phyloP scores from a whole-genome alignment of 1,140 invertebrate species.

The Calephelis virginiensis region DNA sequence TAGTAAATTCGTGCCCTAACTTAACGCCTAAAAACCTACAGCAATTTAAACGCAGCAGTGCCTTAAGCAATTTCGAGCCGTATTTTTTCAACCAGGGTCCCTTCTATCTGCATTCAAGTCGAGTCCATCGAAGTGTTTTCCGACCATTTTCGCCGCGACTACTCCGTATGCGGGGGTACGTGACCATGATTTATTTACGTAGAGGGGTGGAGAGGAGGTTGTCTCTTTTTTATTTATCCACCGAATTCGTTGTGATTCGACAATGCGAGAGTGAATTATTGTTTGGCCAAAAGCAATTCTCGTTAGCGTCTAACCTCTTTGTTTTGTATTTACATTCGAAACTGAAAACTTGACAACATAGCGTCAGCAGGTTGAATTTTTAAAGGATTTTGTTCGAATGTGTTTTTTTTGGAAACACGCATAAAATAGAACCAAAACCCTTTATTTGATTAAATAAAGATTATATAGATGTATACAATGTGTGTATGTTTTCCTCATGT shows the following conservation, averaged over 20 bases:
- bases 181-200: conserved; percentile 60
- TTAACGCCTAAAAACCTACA: too few species aligned
- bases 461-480: neutral
- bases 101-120: conserved; percentile 51
- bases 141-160: conserved; percentile 52
- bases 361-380: neutral
- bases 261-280: conserved; percentile 36
- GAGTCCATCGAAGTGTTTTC: conserved; percentile 56
- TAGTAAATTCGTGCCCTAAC: too few species aligned
- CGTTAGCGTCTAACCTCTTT: conserved; percentile 16
- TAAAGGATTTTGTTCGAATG: neutral
- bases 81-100: conserved; percentile 24
- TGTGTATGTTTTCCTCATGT: too few species aligned
- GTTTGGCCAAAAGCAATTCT: conserved; percentile 25
- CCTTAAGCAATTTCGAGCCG: conserved; percentile 10
- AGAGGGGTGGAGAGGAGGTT: conserved; percentile 22
- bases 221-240: conserved; percentile 39
- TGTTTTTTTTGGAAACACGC: neutral
- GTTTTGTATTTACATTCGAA: conserved; percentile 13
- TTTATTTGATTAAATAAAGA: neutral
- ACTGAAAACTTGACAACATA: neutral
- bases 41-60: neutral
- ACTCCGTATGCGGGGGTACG: conserved; percentile 43
- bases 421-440: too few species aligned
- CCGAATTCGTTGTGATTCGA: conserved; percentile 39